Conservation (phyloP, 2,113 vertebrate genomes). For the Chloropsis cyanopogon region DNA sequence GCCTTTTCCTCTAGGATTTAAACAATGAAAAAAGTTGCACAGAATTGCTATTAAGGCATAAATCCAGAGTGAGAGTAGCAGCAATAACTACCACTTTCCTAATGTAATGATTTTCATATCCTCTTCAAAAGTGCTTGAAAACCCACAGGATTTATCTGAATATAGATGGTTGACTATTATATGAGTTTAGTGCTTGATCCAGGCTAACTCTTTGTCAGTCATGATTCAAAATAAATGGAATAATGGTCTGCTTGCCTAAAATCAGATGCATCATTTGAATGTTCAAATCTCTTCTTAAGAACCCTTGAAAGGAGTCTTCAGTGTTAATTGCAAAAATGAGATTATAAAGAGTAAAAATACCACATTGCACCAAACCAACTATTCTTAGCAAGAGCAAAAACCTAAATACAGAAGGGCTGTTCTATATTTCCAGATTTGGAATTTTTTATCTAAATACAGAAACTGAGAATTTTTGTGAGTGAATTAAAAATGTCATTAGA, state of each 20-base stretch:
- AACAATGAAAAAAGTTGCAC: neutral
- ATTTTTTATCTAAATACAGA: neutral
- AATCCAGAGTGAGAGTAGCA: neutral
- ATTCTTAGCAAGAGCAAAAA: neutral
- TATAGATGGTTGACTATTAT: neutral
- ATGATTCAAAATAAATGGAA: neutral
- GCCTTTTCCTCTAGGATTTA: neutral
- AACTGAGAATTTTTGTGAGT: neutral
- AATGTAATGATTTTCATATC: neutral
- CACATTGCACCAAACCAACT: neutral
- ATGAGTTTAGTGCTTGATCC: neutral
- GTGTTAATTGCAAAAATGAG: neutral
- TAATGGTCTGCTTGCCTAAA: neutral
- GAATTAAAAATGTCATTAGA: neutral
- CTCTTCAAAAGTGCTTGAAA: conserved; percentile 15
- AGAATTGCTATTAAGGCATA: neutral
- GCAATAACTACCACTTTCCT: neutral
- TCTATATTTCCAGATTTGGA: neutral
- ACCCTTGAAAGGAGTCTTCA: neutral
- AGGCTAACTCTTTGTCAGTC: neutral
- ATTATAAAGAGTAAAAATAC: neutral
- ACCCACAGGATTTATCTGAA: neutral
- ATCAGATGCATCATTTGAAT: neutral
- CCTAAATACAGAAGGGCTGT: neutral
- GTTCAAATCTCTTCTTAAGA: neutral